These are phyloP conservation scores for Sebastiscus albofasciatus DNA, from an alignment of 2,797 vertebrate genomes.

Conservation along the genomic window DNA sequence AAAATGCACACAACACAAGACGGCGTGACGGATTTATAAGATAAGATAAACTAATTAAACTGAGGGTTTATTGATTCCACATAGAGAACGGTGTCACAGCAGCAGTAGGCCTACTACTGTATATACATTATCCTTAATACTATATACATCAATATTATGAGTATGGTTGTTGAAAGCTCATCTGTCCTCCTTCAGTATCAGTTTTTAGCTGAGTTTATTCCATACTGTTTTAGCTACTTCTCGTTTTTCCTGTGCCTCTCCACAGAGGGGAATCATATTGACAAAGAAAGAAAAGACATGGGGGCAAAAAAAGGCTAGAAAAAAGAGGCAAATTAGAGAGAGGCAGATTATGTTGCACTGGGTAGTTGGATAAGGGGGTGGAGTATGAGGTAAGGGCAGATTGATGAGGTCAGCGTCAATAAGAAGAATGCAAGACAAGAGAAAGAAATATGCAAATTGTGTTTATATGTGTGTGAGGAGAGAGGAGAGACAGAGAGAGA, in stretches of 20 bases:
- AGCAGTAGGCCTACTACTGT: background rate
- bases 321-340: slow-evolving; percentile 32
- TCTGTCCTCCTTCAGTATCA: background rate
- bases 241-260: slow-evolving; percentile 14
- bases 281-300: slow-evolving; percentile 12
- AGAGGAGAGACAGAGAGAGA: background rate
- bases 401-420: slow-evolving; percentile 58
- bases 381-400: slow-evolving; percentile 52
- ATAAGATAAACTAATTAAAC: background rate
- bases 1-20: background rate
- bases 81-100: background rate
- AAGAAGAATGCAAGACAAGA: slow-evolving; percentile 43
- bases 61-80: background rate
- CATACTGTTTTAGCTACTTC: background rate
- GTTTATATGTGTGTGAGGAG: slow-evolving; percentile 30
- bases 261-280: slow-evolving; percentile 29
- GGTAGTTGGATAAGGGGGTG: slow-evolving; percentile 34
- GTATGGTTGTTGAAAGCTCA: background rate
- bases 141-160: background rate
- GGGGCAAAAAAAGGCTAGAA: background rate
- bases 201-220: slow-evolving; percentile 11
- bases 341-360: slow-evolving; percentile 49
- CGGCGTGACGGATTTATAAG: background rate
- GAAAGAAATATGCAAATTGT: slow-evolving; percentile 66
- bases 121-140: background rate